Conservation (phyloP, 1,140 invertebrate species). For the Drosophila sturtevanti region DNA sequence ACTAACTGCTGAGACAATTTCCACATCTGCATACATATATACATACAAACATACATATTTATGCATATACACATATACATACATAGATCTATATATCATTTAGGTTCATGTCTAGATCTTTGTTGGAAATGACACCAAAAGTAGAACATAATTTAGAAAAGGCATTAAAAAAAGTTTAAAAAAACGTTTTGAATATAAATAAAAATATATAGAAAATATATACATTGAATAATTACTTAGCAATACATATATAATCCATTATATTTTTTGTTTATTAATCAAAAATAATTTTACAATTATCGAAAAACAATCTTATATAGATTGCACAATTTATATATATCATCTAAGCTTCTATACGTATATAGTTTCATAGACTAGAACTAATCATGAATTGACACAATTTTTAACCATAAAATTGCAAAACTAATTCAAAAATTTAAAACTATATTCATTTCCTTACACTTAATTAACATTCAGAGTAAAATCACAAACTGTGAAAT, state of each 20-base stretch:
- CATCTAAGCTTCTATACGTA: no score
- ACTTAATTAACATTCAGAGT: background rate
- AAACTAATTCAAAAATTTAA: background rate
- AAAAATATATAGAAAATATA: no score
- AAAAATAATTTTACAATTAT: no score
- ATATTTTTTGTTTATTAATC: no score
- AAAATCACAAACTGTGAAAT: background rate
- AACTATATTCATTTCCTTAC: background rate
- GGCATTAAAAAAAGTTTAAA: no score
- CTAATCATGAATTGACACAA: background rate
- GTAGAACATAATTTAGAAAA: background rate
- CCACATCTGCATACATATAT: background rate
- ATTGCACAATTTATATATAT: no score
- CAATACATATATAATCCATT: no score
- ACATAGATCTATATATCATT: background rate
- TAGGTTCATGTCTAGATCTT: background rate
- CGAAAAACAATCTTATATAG: no score
- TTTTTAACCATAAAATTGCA: background rate
- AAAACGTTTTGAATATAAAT: no score
- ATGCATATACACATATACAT: background rate
- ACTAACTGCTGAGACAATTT: conserved; percentile 6
- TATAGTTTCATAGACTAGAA: background rate
- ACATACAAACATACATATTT: background rate
- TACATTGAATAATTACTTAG: no score
- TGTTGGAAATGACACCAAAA: background rate